These are phyloP conservation scores for Pachydiplax longipennis DNA, from an alignment of 2,888 invertebrate species.

Conservation along the genomic window DNA sequence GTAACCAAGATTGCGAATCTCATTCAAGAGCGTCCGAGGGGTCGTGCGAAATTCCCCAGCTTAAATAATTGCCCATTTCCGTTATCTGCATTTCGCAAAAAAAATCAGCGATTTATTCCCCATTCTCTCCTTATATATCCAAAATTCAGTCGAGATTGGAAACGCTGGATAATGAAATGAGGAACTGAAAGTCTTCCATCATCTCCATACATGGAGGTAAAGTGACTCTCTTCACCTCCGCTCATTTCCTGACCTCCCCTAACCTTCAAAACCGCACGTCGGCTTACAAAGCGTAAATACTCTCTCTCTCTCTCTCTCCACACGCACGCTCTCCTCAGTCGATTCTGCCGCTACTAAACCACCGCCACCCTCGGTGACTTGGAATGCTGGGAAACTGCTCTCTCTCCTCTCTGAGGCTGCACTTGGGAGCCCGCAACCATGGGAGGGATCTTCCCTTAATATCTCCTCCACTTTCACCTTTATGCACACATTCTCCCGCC, in stretches of 20 bases:
- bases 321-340: neutral
- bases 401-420: neutral
- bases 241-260: neutral
- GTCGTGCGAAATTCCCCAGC: too few relatives aligned
- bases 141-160: neutral
- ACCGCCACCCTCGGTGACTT: neutral
- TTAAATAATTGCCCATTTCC: too few relatives aligned
- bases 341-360: neutral
- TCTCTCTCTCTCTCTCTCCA: neutral
- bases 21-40: too few relatives aligned
- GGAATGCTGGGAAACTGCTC: neutral
- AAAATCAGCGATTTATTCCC: too few relatives aligned
- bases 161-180: neutral
- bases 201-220: neutral
- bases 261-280: slow-evolving; percentile 30
- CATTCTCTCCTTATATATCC: neutral
- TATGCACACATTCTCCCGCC: neutral
- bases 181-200: too few relatives aligned
- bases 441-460: neutral
- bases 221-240: neutral
- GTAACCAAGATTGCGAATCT: too few relatives aligned
- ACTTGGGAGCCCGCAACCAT: neutral
- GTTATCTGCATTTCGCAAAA: neutral
- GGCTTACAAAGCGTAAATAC: slow-evolving; percentile 11
- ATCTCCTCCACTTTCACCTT: neutral